phyloP scores from a whole-genome alignment of 2,888 invertebrate species.

The Machimus atricapillus region DNA sequence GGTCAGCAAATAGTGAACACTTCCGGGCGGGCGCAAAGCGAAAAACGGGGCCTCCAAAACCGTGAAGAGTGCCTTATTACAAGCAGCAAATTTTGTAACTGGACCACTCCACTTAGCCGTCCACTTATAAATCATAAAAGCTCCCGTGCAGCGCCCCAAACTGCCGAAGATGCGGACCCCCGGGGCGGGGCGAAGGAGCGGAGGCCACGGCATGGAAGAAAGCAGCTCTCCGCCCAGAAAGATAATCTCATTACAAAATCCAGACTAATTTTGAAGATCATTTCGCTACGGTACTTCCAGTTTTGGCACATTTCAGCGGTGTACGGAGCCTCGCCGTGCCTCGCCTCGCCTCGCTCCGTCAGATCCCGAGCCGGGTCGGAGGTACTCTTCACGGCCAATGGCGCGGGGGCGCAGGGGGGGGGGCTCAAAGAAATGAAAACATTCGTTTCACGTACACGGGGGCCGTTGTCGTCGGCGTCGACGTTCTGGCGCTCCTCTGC shows the following conservation, averaged over 20 bases:
- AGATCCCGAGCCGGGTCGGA: neutral
- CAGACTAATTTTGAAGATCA: slow-evolving; percentile 12
- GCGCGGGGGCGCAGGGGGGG: neutral
- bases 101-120: neutral
- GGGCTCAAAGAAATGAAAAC: neutral
- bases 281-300: slow-evolving; percentile 33
- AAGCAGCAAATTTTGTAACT: neutral
- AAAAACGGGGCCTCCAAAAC: neutral
- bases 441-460: neutral
- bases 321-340: neutral
- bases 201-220: neutral
- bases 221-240: neutral
- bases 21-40: neutral
- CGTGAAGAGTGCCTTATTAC: neutral
- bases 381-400: neutral
- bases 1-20: neutral
- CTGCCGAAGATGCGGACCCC: neutral
- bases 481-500: neutral
- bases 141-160: neutral
- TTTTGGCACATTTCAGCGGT: slow-evolving; percentile 28
- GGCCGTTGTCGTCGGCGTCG: neutral
- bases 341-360: neutral
- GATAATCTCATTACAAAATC: slow-evolving; percentile 32
- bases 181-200: neutral
- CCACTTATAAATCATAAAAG: neutral